Evolutionary conservation across 2,888 invertebrate species (phyloP).

Genomic region (Heteropelma amictum): DNA sequence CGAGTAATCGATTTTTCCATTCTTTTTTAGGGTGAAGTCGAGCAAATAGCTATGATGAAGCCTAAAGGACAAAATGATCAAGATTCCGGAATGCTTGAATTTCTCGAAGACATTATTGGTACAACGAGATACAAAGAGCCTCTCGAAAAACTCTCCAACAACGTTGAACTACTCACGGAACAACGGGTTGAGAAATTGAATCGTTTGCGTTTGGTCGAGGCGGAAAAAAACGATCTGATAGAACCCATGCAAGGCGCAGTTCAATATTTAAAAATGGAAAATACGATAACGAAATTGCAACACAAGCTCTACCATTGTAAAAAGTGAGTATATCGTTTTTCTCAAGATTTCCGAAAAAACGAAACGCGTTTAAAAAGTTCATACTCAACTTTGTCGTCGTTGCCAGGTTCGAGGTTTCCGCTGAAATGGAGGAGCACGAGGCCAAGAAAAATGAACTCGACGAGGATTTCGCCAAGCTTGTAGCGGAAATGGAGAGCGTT

Average conservation of each 20-base stretch:
- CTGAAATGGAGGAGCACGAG: constrained; percentile 63
- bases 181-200: constrained; percentile 89
- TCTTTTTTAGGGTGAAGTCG: constrained; percentile 93
- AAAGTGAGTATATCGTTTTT: constrained; percentile 59
- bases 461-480: constrained; percentile 65
- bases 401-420: constrained; percentile 62
- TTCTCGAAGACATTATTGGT: constrained; percentile 98
- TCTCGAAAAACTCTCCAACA: constrained; percentile 85
- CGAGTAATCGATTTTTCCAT: constrained; percentile 29
- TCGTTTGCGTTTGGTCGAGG: constrained; percentile 89
- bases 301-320: constrained; percentile 71
- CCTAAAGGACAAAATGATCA: constrained; percentile 91
- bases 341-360: background rate
- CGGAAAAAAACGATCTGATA: constrained; percentile 88
- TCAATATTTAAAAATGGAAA: constrained; percentile 88
- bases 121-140: constrained; percentile 91
- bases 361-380: too few species aligned
- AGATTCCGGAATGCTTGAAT: constrained; percentile 98
- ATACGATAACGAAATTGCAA: constrained; percentile 81
- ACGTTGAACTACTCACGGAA: constrained; percentile 87
- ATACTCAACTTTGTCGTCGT: too few species aligned
- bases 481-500: constrained; percentile 79
- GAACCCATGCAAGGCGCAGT: constrained; percentile 89
- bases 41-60: constrained; percentile 99
- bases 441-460: constrained; percentile 64